Base-by-base conservation (phyloP, 2,797 vertebrate species). In the Mus caroli region DNA sequence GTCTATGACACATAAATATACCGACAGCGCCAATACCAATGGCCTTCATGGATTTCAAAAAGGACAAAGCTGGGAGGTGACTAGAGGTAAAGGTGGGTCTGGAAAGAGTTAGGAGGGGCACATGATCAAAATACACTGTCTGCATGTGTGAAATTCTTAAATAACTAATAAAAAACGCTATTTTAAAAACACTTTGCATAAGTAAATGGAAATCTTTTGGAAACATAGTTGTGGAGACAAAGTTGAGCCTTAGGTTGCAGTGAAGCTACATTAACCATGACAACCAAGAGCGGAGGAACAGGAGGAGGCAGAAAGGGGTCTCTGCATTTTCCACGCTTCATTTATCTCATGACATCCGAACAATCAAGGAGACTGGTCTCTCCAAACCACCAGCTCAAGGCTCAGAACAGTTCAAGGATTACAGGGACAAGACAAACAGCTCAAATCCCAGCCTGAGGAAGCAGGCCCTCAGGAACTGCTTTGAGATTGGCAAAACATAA, bases 401-500 rank as follows among this genome's bases (percentile, higher is more conserved):
- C 40, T 86, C 69, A n/a, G 86, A 64, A 93, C 60, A 92, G 43
- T 20, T 17, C 1, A 22, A 4, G 60, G 62, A 26, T 1, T 56
- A 46, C 0, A 79, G 52, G 67, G 86, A 58, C 9, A n/a, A 31
- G 73, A 24, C 6, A 73, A 28, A 43, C 19, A 58, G 52, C 60
- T 91, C 43, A 40, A 11, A 52, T 8, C 54, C 0, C 80, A 60
- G 69, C 24, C 62, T 13, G 52, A 15, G n/a, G 60, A 91, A 31
- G 82, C 20, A 89, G 9, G 56, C 52, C 1, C 31, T 11, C 9
- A 54, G 28, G 6, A 88, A 60, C 12, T 34, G 56, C 12, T 40
- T 85, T 56, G 54, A 88, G 17, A 91, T 62, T 69, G 37, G 28
- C 54, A 89, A 95, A 73, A 76, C 20, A 94, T 86, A 92, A 94